Evolutionary conservation across 1,140 invertebrate species (phyloP).

Genomic region (Araneus ventricosus): DNA sequence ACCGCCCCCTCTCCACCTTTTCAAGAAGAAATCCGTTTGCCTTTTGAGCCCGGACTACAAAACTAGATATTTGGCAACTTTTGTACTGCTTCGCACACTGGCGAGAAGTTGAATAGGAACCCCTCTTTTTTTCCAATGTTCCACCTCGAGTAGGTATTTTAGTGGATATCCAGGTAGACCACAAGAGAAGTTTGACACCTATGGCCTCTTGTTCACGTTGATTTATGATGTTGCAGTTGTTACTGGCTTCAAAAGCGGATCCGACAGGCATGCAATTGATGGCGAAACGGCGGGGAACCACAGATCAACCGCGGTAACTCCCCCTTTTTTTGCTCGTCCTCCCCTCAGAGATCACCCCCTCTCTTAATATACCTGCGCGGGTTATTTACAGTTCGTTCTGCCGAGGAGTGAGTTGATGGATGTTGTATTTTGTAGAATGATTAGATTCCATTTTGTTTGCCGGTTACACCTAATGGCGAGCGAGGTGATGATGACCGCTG

Average conservation of each 20-base stretch:
- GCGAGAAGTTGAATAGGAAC: background rate
- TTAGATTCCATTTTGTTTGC: conserved; percentile 21
- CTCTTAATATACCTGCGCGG: background rate
- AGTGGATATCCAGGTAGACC: conserved; percentile 46
- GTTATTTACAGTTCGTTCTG: background rate
- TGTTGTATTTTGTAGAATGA: conserved; percentile 22
- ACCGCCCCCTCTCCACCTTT: background rate
- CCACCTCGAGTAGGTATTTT: conserved; percentile 9
- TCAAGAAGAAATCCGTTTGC: conserved; percentile 2
- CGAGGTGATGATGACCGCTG: conserved; percentile 6
- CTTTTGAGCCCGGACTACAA: background rate
- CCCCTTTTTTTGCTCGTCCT: conserved; percentile 7
- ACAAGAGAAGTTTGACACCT: conserved; percentile 63
- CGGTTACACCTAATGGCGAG: background rate
- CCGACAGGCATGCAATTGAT: conserved; percentile 67
- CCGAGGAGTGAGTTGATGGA: conserved; percentile 20
- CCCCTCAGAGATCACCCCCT: background rate
- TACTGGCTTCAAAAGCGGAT: conserved; percentile 66
- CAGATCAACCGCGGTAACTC: conserved; percentile 4
- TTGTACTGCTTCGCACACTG: conserved; percentile 20
- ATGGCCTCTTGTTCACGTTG: conserved; percentile 53
- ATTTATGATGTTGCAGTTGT: conserved; percentile 70
- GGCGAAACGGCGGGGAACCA: conserved; percentile 35
- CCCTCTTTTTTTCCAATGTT: conserved; percentile 21
- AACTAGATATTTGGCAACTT: conserved; percentile 47